A percentile compares a stretch with the other conserved stretches of the same genome.
phyloP scores from a whole-genome alignment of 1,140 invertebrate species.

The Drosophila punjabiensis region DNA sequence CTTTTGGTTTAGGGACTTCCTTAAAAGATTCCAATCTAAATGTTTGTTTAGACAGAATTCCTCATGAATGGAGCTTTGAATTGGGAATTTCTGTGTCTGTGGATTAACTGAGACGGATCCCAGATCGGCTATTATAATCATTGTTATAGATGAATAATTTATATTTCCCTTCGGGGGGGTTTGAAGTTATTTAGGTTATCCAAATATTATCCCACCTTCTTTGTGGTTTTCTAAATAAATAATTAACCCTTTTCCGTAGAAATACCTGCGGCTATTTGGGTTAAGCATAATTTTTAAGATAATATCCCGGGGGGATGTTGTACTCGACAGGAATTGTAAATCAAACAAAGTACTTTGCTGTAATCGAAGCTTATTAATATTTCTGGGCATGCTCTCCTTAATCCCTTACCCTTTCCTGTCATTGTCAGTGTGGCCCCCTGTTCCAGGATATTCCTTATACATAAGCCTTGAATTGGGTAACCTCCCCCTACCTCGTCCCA shows the following conservation, averaged over 20 bases:
- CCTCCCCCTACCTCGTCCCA: not conserved
- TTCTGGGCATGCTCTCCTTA: not conserved
- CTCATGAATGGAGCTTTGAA: conserved; percentile 29
- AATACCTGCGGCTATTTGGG: conserved; percentile 1
- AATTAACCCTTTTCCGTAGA: not conserved
- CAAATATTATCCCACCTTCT: not conserved
- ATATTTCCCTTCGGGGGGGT: not conserved
- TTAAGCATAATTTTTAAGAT: not conserved
- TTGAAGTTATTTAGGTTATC: not conserved
- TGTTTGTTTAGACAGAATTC: conserved; percentile 52
- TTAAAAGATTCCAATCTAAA: conserved; percentile 39
- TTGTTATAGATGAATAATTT: conserved; percentile 22
- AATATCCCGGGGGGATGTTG: not conserved
- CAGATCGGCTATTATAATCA: not conserved
- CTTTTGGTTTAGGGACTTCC: conserved; percentile 12
- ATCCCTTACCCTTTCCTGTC: not conserved
- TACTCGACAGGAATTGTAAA: conserved; percentile 14
- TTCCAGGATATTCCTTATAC: conserved; percentile 22
- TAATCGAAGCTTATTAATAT: conserved; percentile 17
- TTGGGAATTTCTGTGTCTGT: conserved; percentile 1
- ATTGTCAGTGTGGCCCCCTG: not conserved
- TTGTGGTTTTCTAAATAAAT: conserved; percentile 11
- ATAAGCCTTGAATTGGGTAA: conserved; percentile 28
- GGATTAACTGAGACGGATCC: conserved; percentile 20
- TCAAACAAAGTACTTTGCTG: conserved; percentile 3